Base-by-base conservation (phyloP, 2,113 vertebrate species). In the Myodes glareolus region DNA sequence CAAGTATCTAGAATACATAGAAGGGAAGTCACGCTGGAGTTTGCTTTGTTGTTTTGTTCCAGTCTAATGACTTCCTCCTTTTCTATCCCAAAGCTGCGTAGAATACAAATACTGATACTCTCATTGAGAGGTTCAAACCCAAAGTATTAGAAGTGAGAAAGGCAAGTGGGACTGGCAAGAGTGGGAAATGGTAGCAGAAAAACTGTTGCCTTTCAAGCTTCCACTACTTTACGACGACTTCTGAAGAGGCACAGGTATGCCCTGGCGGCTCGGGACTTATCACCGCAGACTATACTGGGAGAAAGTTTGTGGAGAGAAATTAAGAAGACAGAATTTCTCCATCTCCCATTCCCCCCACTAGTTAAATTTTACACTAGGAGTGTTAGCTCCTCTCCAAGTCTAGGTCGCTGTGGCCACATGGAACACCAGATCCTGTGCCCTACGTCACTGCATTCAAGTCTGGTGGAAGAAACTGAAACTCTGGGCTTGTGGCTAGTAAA, bases 101-200 rank as follows among this genome's bases (percentile, higher is more conserved):
- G 42, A 96, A 85, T 88, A 58, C 55, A 58, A 58, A 58, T 58
- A 58, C 55, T 58, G 55, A 58, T 58, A 42, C 36, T 97, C 96
- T 93, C 96, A 92, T 94, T 65, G 81, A 31, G 87, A 89, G 82
- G 31, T 63, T 19, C 42, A 94, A 75, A 88, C 31, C n/a, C 61
- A 42, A 29, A 65, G 65, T 23, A 52, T 23, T 63, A 58, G 55
- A 80, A 55, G 27, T 85, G 33, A 89, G 17, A 68, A 81, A 94
- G 63, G 3, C 29, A 92, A 87, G 16, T 7, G 16, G 67, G 31
- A 21, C 39, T 47, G 52, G 39, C 36, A n/a, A 92, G 55, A 19
- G 67, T 23, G 25, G 50, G 25, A 39, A n/a, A 42, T 1, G 3
- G 55, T 29, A 61, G 55, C 31, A 76, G 39, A 5, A 39, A 76